These are phyloP conservation scores for Phortica magna DNA, from an alignment of 2,888 invertebrate genomes.

Conservation along the genomic window DNA sequence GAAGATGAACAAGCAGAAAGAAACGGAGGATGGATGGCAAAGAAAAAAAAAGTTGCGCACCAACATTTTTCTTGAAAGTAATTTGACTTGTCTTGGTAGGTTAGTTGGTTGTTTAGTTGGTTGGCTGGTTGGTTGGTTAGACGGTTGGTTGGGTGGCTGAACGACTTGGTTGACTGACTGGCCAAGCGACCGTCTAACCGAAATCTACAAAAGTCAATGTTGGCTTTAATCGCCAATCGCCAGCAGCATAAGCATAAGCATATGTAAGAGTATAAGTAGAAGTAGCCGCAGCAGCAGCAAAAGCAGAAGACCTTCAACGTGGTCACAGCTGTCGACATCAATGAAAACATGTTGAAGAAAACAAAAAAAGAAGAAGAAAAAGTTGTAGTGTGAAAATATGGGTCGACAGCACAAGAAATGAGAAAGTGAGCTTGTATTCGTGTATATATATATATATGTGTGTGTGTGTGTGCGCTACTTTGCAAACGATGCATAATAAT, in stretches of 20 bases:
- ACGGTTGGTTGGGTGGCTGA: not conserved
- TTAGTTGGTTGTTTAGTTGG: not conserved
- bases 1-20: not conserved
- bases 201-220: constrained; percentile 9
- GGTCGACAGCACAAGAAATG: constrained; percentile 62
- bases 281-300: not conserved
- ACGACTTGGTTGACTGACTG: not conserved
- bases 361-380: not conserved
- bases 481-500: constrained; percentile 31
- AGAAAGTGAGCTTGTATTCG: constrained; percentile 39
- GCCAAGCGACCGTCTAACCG: constrained; percentile 15
- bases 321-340: not conserved
- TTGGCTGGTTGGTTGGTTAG: not conserved
- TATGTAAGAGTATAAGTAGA: too few species aligned
- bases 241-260: not conserved
- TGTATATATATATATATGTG: constrained; percentile 27
- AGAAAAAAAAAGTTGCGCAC: not conserved
- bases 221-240: not conserved
- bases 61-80: not conserved
- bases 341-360: not conserved
- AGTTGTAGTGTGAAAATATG: constrained; percentile 51
- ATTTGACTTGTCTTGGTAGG: not conserved
- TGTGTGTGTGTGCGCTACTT: constrained; percentile 29
- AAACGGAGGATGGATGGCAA: not conserved
- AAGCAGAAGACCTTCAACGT: constrained; percentile 12